Percentiles rank a stretch among this genome's conserved stretches.
phyloP scores from a whole-genome alignment of 1,140 invertebrate genomes.

The Leucophenga varia region DNA sequence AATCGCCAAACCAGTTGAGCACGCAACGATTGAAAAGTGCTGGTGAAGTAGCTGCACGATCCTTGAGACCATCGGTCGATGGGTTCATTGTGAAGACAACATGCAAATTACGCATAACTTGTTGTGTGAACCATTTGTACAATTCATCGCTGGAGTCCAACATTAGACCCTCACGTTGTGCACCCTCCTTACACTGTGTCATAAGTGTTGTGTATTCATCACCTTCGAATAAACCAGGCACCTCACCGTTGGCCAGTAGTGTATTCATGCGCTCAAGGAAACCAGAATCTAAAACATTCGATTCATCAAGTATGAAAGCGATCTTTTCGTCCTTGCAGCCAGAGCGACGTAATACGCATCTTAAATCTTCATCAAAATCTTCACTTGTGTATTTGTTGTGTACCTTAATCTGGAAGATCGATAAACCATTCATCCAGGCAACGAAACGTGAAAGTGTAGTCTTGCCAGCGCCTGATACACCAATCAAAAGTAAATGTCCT shows the following conservation, averaged over 20 bases:
- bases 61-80: conserved; percentile 95
- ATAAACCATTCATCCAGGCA: conserved; percentile 99
- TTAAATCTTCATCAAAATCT: conserved; percentile 98
- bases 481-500: conserved; percentile 94
- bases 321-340: conserved; percentile 99
- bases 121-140: conserved; percentile 95
- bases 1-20: conserved; percentile 99
- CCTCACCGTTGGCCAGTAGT: conserved; percentile 95
- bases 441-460: conserved; percentile 98
- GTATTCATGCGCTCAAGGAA: conserved; percentile 99
- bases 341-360: conserved; percentile 87
- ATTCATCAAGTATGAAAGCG: conserved; percentile 98
- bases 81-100: conserved; percentile 99
- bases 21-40: conserved; percentile 99
- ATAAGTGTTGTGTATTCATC: conserved; percentile 98
- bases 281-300: conserved; percentile 97
- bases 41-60: conserved; percentile 96
- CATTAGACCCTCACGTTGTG: conserved; percentile 97
- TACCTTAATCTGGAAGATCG: conserved; percentile 97
- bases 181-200: conserved; percentile 99
- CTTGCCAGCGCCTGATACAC: conserved; percentile 97
- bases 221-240: conserved; percentile 85
- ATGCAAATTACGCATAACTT: conserved; percentile 98
- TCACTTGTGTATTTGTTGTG: conserved; percentile 99
- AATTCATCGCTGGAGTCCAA: conserved; percentile 97